A percentile compares a stretch with the other conserved stretches of the same genome.
These are phyloP conservation scores for Leucopsar rothschildi DNA, from an alignment of 2,113 vertebrate species.

Conservation along the genomic window DNA sequence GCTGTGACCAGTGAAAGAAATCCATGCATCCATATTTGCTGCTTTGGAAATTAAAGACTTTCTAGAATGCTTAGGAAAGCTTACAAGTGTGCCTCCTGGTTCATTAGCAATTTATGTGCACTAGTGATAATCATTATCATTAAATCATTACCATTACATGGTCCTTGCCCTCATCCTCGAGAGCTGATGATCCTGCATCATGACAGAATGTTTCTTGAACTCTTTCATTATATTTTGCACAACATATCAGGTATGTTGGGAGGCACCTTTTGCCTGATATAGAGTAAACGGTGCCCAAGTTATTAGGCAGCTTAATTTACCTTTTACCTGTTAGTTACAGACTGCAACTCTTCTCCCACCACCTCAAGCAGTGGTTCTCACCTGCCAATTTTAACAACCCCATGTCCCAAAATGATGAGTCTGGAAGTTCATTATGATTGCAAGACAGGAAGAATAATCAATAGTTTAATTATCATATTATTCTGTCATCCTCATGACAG, in stretches of 20 bases:
- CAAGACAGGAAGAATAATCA: background rate
- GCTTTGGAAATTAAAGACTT: background rate
- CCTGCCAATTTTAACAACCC: background rate
- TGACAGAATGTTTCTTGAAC: background rate
- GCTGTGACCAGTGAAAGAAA: background rate
- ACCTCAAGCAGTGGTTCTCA: background rate
- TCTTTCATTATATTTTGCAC: background rate
- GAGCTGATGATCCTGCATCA: background rate
- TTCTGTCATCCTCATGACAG: background rate
- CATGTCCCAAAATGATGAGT: background rate
- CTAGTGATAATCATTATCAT: background rate
- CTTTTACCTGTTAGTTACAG: background rate
- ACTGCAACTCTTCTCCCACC: background rate
- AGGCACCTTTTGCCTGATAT: background rate
- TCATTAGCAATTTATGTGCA: background rate
- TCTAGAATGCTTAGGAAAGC: background rate
- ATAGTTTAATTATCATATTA: background rate
- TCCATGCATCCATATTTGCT: background rate
- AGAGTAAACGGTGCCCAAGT: background rate
- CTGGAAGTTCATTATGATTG: background rate
- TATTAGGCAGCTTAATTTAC: background rate
- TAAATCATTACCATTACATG: background rate
- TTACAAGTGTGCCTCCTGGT: background rate
- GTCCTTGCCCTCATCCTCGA: background rate
- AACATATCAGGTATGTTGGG: background rate